These are phyloP conservation scores for Corella eumyota DNA, from an alignment of 23 tunicate species.

Conservation along the genomic window DNA sequence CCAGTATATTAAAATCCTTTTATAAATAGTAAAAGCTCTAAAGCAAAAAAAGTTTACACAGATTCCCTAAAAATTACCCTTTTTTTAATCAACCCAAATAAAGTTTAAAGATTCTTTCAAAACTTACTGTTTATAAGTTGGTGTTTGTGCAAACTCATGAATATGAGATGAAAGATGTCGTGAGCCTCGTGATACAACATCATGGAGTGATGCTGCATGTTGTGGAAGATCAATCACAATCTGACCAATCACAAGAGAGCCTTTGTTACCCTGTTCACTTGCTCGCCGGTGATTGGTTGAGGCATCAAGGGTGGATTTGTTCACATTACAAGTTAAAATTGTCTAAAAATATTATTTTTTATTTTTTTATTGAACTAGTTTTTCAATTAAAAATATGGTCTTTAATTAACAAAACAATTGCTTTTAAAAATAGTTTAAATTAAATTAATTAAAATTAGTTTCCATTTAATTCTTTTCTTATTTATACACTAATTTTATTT, in stretches of 20 bases:
- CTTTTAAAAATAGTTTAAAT: too few species aligned
- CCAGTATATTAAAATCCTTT: too few species aligned
- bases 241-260: conserved; percentile 37
- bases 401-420: background rate
- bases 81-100: too few species aligned
- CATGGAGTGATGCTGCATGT: conserved; percentile 77
- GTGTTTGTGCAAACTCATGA: conserved; percentile 48
- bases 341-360: conserved; percentile 12
- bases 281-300: conserved; percentile 44
- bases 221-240: conserved; percentile 66
- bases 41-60: too few species aligned
- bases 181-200: conserved; percentile 66
- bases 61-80: too few species aligned
- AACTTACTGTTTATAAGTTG: conserved; percentile 36
- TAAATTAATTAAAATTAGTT: too few species aligned
- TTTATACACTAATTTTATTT: background rate
- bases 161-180: conserved; percentile 46
- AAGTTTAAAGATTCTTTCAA: too few species aligned
- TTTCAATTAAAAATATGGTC: background rate
- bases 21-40: too few species aligned
- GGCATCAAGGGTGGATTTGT: conserved; percentile 29
- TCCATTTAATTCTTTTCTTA: background rate
- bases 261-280: conserved; percentile 17
- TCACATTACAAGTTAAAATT: conserved; percentile 28
- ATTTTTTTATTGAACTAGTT: background rate